Evolutionary conservation across 1,140 invertebrate species (phyloP), one percentile per base, ranked within the genome.

Genomic region (Drosophila novamexicana): DNA sequence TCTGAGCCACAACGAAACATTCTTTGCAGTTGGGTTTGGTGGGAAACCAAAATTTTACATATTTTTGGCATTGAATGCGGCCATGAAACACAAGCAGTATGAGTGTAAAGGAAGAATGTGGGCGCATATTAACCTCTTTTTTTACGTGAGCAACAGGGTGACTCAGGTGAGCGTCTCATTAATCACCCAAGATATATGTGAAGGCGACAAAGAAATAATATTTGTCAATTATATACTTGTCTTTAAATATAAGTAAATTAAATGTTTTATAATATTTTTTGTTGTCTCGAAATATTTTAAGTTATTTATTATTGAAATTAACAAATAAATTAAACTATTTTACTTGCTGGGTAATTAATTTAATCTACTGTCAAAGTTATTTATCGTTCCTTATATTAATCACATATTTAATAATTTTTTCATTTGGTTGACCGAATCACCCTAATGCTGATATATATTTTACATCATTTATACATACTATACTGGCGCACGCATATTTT

Each of bases 41-140:
- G 52, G 52, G 36, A 62, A 54, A 57, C 56, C 66, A 68, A 58
- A 81, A 47, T 77, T 88, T 64, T 79, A 72, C 83, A 88, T 88
- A 88, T 77, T 86, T 86, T 74, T 68, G 79, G 82, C 82, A 81
- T 85, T 85, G 78, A 81, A 81, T 61, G 74, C 40, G 53, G 56
- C 69, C 50, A 72, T 73, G 69, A 73, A 64, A 42, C 53, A 52
- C 70, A 65, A 49, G 76, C 37, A 39, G 36, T 2, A 6, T 34
- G n/a, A 9, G 0, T 29, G 12, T 37, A 57, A n/a, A 34, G 56
- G 18, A 73, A n/a, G 32, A 12, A 37, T 49, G 42, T 45, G 50
- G 57, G 66, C 62, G 61, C 67, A 59, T 76, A 82, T 78, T 75
- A 79, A 65, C 54, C 59, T 50, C 56, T 61, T 62, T 63, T 50